These are phyloP conservation scores for Mormyrops attenuatus DNA, from an alignment of 2,797 vertebrate species.

Conservation along the genomic window DNA sequence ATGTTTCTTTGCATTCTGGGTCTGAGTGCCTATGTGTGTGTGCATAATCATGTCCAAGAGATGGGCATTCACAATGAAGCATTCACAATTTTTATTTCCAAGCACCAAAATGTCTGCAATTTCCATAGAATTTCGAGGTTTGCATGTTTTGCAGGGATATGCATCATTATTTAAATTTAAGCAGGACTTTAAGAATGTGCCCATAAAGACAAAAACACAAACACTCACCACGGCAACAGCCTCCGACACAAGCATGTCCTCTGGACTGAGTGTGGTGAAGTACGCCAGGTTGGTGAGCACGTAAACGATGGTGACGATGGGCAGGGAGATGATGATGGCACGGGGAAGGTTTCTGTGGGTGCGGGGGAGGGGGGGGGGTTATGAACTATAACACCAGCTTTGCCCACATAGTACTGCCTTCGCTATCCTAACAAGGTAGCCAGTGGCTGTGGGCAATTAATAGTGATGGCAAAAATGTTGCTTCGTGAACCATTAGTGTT, in stretches of 20 bases:
- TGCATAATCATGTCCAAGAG: neutral
- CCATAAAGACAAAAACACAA: neutral
- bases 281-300: conserved; percentile 96
- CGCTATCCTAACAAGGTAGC: neutral
- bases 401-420: neutral
- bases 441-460: neutral
- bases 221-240: conserved; percentile 85
- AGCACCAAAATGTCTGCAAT: neutral
- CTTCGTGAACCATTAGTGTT: neutral
- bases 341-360: conserved; percentile 81
- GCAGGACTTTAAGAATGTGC: neutral
- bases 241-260: conserved; percentile 78
- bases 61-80: neutral
- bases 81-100: neutral
- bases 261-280: conserved; percentile 81
- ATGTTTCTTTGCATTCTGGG: neutral
- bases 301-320: conserved; percentile 87
- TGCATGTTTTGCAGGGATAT: neutral
- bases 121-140: neutral
- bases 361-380: neutral
- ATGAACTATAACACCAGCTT: neutral
- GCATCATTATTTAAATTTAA: neutral
- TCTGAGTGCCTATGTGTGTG: neutral
- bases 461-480: neutral
- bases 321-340: conserved; percentile 95